Conservation (phyloP, 2,113 vertebrate species). For the Aleadryas rufinucha region DNA sequence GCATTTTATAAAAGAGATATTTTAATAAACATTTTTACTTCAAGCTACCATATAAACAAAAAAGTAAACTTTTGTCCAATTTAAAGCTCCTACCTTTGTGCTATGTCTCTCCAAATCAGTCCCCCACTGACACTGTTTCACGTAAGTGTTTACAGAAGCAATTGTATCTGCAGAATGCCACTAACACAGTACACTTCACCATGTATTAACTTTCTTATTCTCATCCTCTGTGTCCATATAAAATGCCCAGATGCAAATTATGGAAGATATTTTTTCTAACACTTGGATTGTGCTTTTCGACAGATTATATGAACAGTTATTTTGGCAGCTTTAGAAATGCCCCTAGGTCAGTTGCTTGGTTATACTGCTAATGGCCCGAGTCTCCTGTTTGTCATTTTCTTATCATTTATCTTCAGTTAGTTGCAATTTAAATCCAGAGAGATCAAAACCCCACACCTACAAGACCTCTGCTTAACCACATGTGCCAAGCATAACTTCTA, state of each 20-base stretch:
- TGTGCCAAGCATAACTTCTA: not conserved
- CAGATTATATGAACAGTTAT: slow-evolving; percentile 19
- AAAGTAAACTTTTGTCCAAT: not conserved
- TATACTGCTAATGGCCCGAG: slow-evolving; percentile 2
- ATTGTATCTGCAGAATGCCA: not conserved
- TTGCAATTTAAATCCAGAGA: slow-evolving; percentile 16
- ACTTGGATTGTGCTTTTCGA: slow-evolving; percentile 25
- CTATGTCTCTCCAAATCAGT: not conserved
- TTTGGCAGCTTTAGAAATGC: slow-evolving; percentile 43
- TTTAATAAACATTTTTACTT: not conserved
- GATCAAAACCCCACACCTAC: not conserved
- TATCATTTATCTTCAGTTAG: not conserved
- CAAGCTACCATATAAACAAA: not conserved
- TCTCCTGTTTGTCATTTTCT: slow-evolving; percentile 3
- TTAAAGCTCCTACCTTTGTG: not conserved
- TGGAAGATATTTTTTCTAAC: not conserved
- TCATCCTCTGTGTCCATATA: not conserved
- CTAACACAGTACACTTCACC: not conserved
- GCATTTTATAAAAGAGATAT: not conserved
- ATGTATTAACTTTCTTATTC: not conserved
- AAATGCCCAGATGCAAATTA: slow-evolving; percentile 10
- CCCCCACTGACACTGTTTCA: not conserved
- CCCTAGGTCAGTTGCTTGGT: slow-evolving; percentile 13
- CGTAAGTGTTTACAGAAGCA: not conserved
- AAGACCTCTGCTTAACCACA: not conserved